Evolutionary conservation across 2,113 vertebrate species (phyloP), one percentile per base, ranked within the genome.

Genomic region (Megaptera novaeangliae): DNA sequence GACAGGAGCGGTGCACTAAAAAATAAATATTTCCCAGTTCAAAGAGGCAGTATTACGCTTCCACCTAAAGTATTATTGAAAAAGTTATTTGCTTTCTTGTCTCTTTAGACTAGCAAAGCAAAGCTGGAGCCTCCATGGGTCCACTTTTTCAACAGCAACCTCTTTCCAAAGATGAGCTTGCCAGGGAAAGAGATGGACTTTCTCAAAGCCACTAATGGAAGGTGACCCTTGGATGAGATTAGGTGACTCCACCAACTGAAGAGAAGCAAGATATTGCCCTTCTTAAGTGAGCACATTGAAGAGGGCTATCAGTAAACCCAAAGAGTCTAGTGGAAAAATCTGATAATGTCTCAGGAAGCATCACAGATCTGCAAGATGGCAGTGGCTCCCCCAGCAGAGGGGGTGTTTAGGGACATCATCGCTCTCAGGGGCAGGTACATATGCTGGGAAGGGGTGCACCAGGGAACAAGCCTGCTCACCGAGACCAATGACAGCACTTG

Each of bases 11-110:
- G 10, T 18, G 7, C 18, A 5, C 75, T 93, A 29, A 27, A 61
- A 83, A 80, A 93, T 68, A 80, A 94, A 80, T 10, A 55, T 61
- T 80, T 36, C 10, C n/a, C 36, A 20, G 34, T 52, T 96, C 83
- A 87, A 92, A 83, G 63, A 92, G 31, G 41, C 39, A 27, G 83
- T 23, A 17, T 34, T 23, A 20, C 0, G 6, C 63, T 86, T 72
- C 61, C 8, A 5, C 21, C 64, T 44, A 39, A 46, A 88, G 31
- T 36, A 75, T 66, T 39, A 49, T 1, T 52, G 72, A 82, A 66
- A 34, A 66, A 59, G 27, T 41, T 59, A 9, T 44, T 59, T 91
- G 57, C 17, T 74, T 74, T 86, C 55, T 66, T 39, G 55, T 81
- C 88, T 55, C 31, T 94, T 74, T 57, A 59, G 44, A 36, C n/a